Evolutionary conservation across 2,888 invertebrate species (phyloP).

Genomic region (Scaptomyza reducta): DNA sequence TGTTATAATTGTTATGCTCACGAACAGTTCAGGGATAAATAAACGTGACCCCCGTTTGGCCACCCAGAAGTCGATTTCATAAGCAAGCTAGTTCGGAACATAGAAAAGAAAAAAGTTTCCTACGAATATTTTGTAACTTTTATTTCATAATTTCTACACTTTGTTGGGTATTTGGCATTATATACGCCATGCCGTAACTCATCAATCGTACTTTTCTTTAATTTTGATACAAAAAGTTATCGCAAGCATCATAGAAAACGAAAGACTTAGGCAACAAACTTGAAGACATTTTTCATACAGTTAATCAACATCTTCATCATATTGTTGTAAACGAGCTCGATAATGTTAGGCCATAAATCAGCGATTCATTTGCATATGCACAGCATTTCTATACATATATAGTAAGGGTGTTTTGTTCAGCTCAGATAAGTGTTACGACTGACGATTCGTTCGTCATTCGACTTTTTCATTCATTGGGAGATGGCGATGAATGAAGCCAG

Average conservation of each 20-base stretch:
- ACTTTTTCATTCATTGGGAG: constrained; percentile 32
- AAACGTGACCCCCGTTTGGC: neutral
- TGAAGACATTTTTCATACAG: constrained; percentile 16
- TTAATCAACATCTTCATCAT: neutral
- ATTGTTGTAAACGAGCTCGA: constrained; percentile 14
- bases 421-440: neutral
- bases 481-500: constrained; percentile 43
- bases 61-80: neutral
- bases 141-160: too few relatives aligned
- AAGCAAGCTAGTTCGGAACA: neutral
- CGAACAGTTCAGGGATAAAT: neutral
- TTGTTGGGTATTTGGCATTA: too few relatives aligned
- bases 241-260: constrained; percentile 16
- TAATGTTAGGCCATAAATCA: constrained; percentile 20
- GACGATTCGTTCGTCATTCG: constrained; percentile 15
- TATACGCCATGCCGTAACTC: constrained; percentile 11
- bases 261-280: constrained; percentile 64
- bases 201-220: constrained; percentile 1
- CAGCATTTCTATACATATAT: neutral
- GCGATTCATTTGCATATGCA: constrained; percentile 28
- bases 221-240: neutral
- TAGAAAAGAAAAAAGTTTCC: neutral
- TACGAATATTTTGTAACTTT: too few relatives aligned
- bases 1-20: neutral
- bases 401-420: neutral